Conservation (phyloP, 2,888 invertebrate species). For the Lysandra bellargus region DNA sequence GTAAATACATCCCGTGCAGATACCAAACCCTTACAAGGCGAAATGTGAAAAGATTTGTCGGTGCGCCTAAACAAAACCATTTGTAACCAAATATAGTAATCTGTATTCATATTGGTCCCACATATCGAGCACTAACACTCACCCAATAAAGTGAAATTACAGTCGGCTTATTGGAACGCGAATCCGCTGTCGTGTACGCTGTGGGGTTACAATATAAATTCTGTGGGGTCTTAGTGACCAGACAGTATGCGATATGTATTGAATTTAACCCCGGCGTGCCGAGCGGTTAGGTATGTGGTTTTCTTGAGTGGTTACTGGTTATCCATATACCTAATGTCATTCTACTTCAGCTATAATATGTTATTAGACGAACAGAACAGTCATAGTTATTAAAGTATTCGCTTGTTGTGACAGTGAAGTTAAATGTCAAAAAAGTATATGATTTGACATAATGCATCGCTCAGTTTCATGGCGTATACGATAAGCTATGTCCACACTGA, state of each 20-base stretch:
- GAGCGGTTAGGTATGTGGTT: not conserved
- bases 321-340: too few species aligned
- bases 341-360: too few species aligned
- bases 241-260: not conserved
- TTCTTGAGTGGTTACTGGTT: not conserved
- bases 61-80: constrained; percentile 31
- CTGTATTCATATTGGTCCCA: constrained; percentile 36
- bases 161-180: constrained; percentile 28
- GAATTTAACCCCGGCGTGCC: not conserved
- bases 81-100: constrained; percentile 35
- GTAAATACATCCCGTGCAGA: not conserved
- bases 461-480: too few species aligned
- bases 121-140: constrained; percentile 36
- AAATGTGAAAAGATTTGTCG: constrained; percentile 31
- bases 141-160: constrained; percentile 41
- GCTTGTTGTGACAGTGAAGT: too few species aligned
- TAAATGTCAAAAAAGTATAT: too few species aligned
- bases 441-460: too few species aligned
- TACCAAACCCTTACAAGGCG: constrained; percentile 3
- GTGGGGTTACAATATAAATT: constrained; percentile 25
- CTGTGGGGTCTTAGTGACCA: not conserved
- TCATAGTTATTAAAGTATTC: too few species aligned
- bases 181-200: constrained; percentile 1
- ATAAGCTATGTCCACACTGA: too few species aligned
- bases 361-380: too few species aligned